A percentile compares a stretch with the other conserved stretches of the same genome.
Conservation (phyloP, 1,140 invertebrate genomes). For the Kradibia gibbosae region DNA sequence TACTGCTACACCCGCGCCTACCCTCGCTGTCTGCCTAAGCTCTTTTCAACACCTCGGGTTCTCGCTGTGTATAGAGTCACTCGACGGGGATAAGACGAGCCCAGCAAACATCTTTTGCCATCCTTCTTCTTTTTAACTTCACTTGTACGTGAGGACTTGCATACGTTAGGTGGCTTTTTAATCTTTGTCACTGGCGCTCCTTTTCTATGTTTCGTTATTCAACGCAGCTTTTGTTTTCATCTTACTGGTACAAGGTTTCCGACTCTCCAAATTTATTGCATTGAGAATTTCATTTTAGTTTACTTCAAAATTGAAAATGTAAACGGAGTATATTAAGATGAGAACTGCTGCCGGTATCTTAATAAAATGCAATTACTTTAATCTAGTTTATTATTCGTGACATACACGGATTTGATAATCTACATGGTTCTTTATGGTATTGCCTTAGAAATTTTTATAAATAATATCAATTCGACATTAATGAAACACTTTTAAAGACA, state of each 20-base stretch:
- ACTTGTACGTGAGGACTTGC: not conserved
- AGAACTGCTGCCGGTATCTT: not conserved
- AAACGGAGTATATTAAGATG: not conserved
- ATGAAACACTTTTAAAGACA: too few species aligned
- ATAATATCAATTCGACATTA: too few species aligned
- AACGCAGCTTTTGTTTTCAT: not conserved
- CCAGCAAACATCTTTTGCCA: slow-evolving; percentile 67
- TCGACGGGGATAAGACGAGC: slow-evolving; percentile 62
- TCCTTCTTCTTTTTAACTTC: not conserved
- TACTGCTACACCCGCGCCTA: not conserved
- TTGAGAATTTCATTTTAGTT: not conserved
- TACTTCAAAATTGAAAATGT: not conserved
- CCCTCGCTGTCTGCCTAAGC: not conserved
- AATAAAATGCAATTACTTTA: not conserved
- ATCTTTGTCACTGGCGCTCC: not conserved
- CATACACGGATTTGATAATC: too few species aligned
- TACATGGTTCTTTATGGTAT: too few species aligned
- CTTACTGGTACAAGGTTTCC: not conserved
- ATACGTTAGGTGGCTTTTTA: not conserved
- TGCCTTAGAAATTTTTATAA: too few species aligned
- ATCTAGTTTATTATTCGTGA: not conserved
- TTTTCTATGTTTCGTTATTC: not conserved
- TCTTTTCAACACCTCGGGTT: not conserved
- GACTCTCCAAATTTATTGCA: slow-evolving; percentile 6
- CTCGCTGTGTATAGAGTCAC: not conserved